A percentile compares a stretch with the other conserved stretches of the same genome.
Evolutionary conservation across 1,140 invertebrate genomes (phyloP).

Genomic region (Drosophila serrata): DNA sequence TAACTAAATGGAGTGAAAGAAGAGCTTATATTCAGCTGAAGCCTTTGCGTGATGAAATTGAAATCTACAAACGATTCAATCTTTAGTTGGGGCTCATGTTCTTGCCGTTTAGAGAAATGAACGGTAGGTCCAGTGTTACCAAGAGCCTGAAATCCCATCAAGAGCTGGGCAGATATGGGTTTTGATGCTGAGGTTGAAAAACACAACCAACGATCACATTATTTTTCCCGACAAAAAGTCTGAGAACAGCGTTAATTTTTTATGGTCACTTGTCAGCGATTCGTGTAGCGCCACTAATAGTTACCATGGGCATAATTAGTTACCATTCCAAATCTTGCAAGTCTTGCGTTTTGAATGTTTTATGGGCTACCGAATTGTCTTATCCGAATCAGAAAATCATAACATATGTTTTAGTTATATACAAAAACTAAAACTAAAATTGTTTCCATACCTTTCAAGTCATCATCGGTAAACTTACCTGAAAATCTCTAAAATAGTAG

Average conservation of each 20-base stretch:
- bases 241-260: constrained; percentile 67
- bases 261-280: constrained; percentile 68
- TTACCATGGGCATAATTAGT: constrained; percentile 35
- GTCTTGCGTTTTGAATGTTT: not conserved
- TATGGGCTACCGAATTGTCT: too few species aligned
- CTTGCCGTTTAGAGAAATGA: constrained; percentile 21
- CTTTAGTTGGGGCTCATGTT: constrained; percentile 62
- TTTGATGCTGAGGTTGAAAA: constrained; percentile 15
- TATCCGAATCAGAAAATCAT: too few species aligned
- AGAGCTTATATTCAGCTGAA: not conserved
- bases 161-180: constrained; percentile 43
- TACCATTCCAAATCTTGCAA: not conserved
- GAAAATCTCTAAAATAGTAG: too few species aligned
- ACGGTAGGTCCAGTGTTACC: too few species aligned
- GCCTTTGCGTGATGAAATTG: constrained; percentile 31
- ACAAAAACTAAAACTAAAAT: too few species aligned
- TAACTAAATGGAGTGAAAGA: constrained; percentile 32
- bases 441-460: too few species aligned
- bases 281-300: constrained; percentile 60
- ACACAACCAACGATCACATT: constrained; percentile 19
- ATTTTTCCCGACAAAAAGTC: constrained; percentile 12
- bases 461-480: too few species aligned
- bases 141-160: constrained; percentile 39
- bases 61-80: constrained; percentile 52
- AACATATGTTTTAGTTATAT: too few species aligned